phyloP scores from a whole-genome alignment of 2,113 vertebrate genomes.

The Malaclemys terrapin region DNA sequence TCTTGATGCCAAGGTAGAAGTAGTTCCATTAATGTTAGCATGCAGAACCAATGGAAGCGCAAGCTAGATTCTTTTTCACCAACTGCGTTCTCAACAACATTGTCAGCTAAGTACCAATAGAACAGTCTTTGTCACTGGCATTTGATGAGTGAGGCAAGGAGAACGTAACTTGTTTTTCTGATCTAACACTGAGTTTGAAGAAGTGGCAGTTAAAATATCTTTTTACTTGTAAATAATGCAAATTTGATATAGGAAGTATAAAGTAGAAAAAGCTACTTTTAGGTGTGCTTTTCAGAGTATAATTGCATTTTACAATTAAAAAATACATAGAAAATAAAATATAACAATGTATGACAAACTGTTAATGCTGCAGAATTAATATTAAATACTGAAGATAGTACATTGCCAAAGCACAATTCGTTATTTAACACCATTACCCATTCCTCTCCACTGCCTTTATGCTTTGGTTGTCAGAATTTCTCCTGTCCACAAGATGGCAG shows the following conservation, averaged over 20 bases:
- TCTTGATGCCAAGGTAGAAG: background rate
- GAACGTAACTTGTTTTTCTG: background rate
- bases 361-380: background rate
- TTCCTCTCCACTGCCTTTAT: background rate
- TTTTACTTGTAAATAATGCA: background rate
- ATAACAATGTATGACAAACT: background rate
- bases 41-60: background rate
- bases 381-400: background rate
- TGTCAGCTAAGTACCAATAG: background rate
- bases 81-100: background rate
- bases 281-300: background rate
- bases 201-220: background rate
- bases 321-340: background rate
- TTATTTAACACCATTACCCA: background rate
- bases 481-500: conserved; percentile 82
- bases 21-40: background rate
- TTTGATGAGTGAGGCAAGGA: background rate
- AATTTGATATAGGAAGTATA: background rate
- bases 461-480: background rate
- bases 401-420: conserved; percentile 2
- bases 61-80: background rate
- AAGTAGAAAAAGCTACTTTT: background rate
- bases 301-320: background rate
- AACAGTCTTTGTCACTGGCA: background rate
- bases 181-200: background rate